Base-by-base conservation (phyloP, 1,140 invertebrate genomes). In the Trichonephila clavata region DNA sequence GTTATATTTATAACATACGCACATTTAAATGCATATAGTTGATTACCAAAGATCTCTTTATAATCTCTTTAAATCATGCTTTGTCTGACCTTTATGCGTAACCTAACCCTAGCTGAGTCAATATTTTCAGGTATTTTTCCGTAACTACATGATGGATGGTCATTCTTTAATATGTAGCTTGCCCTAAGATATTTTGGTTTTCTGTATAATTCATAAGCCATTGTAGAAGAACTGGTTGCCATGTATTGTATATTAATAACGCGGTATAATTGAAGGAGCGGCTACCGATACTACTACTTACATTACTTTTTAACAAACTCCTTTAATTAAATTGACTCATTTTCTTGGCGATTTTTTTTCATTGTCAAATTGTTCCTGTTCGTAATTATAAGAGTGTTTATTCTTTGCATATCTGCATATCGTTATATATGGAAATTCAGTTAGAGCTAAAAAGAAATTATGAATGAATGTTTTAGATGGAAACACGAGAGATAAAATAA, bases 211-310 rank as follows among this genome's bases (percentile, higher is more conserved):
- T 39, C 27, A 18, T 77, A 39, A 32, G 7, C 24, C 18, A 77
- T 77, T 77, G 71, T 39, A 50, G 50, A 13, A 27, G 14, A 77
- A 77, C 27, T 32, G 32, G 71, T 27, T 77, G 32, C 32, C 32
- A 77, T 77, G 18, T 77, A 20, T 18, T 39, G 50, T 50, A 32
- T 39, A 39, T 77, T 39, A 77, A 20, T 32, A 39, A 18, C 4
- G 14, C 5, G 71, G 71, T 77, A 32, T 77, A 77, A 77, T 77
- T 77, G 18, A 77, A 77, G 71, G 71, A 77, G 24, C 71, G 71
- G 71, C 32, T 77, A 32, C 71, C 27, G 71, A 18, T 18, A 18
- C 24, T 32, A 39, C n/a, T 77, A 32, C 27, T 77, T 32, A 77
- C 71, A 20, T 39, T 77, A 77, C 39, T 77, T 32, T 77, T 77